These are phyloP conservation scores for Erannis defoliaria DNA, from an alignment of 2,888 invertebrate species.

Conservation along the genomic window DNA sequence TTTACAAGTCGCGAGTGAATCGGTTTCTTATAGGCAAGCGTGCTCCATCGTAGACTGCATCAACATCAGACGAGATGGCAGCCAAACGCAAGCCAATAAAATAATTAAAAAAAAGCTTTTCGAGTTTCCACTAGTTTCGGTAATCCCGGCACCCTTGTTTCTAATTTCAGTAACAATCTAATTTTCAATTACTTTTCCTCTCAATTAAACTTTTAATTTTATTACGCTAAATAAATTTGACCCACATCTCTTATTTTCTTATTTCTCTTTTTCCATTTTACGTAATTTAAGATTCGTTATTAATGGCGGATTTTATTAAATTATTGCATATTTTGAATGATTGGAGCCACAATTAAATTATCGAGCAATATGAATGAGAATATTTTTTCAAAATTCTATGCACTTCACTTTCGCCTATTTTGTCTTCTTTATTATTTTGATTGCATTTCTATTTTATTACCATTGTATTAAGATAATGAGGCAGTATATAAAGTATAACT, in stretches of 20 bases:
- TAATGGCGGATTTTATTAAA: conserved; percentile 56
- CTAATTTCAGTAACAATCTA: conserved; percentile 72
- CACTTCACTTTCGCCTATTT: conserved; percentile 78
- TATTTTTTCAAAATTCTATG: conserved; percentile 63
- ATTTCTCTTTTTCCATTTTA: conserved; percentile 63
- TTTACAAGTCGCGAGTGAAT: too few species aligned
- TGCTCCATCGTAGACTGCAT: too few species aligned
- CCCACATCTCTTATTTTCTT: conserved; percentile 64
- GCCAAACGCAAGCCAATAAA: too few species aligned
- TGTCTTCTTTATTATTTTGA: conserved; percentile 70
- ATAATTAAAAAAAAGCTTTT: too few species aligned
- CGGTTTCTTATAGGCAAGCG: too few species aligned
- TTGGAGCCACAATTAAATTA: conserved; percentile 55
- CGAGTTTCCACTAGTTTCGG: conserved; percentile 64
- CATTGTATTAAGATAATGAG: conserved; percentile 65
- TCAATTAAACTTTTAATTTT: conserved; percentile 68
- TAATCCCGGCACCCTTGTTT: conserved; percentile 69
- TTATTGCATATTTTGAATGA: conserved; percentile 75
- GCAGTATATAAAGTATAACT: conserved; percentile 75
- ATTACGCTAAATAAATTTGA: conserved; percentile 60
- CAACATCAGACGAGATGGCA: too few species aligned
- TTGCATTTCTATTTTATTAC: conserved; percentile 65
- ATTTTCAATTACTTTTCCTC: conserved; percentile 69
- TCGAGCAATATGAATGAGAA: conserved; percentile 66
- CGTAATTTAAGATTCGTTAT: conserved; percentile 57